Evolutionary conservation across 2,113 vertebrate genomes (phyloP), one percentile per base, ranked within the genome.

Genomic region (Euleptes europaea): DNA sequence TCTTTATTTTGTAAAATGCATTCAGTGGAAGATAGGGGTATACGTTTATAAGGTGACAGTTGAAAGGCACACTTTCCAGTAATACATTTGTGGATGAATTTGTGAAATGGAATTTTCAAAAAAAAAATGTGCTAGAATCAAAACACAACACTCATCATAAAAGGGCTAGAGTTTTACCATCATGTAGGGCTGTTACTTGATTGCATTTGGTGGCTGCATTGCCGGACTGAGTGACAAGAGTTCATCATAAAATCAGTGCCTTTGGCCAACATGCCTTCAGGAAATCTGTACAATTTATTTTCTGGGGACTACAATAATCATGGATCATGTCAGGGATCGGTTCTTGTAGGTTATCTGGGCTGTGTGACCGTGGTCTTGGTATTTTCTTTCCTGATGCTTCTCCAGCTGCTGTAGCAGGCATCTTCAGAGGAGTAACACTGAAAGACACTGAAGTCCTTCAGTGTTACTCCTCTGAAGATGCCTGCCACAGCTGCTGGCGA

Each of bases 101-200:
- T 17, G 38, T 17, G 3, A 26, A 66, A 21, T 19, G 26, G 51
- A 17, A 23, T 69, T 66, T 75, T 83, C 28, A 51, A 19, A 14
- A 85, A 8, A 85, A 83, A 26, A 7, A 5, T 74, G 14, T 35
- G n/a, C n/a, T 76, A 67, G 78, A 89, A 85, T 5, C 66, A 38
- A 73, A 49, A 69, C 63, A 51, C 80, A 78, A 51, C 1, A 26
- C 0, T 11, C 2, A 65, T 84, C 60, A 42, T 38, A 70, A 21
- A 35, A 21, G n/a, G 80, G 77, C 3, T 4, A 40, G 76, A 26
- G 76, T 47, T 21, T 49, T n/a, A 80, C 63, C 31, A 35, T 21
- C 31, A 49, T 23, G 1, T 57, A 35, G 5, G 28, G 11, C 49
- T 21, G 9, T 19, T 33, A 23, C 49, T 54, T 63, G 1, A 14